These are phyloP conservation scores for Luperina nickerlii DNA, from an alignment of 2,888 invertebrate species.

Conservation along the genomic window DNA sequence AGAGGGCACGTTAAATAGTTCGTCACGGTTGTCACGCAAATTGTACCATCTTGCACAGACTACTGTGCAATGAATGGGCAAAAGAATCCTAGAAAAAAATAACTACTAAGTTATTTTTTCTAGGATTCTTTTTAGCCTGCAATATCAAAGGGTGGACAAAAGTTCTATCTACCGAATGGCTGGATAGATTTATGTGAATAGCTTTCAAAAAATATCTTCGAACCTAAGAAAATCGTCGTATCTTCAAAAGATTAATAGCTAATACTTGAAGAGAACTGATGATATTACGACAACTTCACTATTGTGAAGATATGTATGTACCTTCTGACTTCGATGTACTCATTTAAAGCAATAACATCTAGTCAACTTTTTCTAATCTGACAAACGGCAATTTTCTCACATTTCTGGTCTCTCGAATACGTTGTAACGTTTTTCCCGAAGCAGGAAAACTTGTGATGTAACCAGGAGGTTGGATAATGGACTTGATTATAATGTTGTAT, in stretches of 20 bases:
- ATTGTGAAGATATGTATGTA: neutral
- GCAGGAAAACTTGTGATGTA: constrained; percentile 49
- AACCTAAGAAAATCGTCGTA: no score
- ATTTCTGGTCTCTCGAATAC: constrained; percentile 20
- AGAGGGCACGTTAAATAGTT: neutral
- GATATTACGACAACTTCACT: neutral
- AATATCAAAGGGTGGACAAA: neutral
- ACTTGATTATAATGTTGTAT: constrained; percentile 13
- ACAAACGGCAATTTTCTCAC: constrained; percentile 10
- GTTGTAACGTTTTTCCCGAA: constrained; percentile 16
- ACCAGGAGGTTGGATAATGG: neutral
- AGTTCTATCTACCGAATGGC: neutral
- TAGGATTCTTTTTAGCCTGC: neutral
- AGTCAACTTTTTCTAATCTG: constrained; percentile 20
- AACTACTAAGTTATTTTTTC: neutral
- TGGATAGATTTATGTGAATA: neutral
- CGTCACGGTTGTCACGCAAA: neutral
- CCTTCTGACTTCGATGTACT: neutral
- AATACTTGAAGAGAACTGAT: neutral
- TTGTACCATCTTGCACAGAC: neutral
- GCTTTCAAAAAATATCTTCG: neutral
- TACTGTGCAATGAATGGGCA: no score
- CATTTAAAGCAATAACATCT: neutral
- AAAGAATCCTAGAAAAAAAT: no score
- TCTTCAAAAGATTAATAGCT: neutral